Conservation (phyloP, 2,888 invertebrate species). For the Dasysyrphus tricinctus region DNA sequence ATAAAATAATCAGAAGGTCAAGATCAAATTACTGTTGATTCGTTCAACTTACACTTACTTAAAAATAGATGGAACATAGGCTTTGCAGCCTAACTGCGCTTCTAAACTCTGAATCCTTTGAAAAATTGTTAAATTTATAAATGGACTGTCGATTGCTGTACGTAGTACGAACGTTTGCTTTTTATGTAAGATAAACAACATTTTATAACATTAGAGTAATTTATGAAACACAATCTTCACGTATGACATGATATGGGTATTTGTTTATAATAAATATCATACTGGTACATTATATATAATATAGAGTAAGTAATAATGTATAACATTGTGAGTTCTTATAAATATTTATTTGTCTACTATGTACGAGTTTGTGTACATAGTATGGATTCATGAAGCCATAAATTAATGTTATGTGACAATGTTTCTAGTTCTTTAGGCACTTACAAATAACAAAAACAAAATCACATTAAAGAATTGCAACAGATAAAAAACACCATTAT, state of each 20-base stretch:
- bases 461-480: conserved; percentile 35
- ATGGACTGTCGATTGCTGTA: conserved; percentile 3
- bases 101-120: background rate
- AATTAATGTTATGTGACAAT: conserved; percentile 61
- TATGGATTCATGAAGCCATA: conserved; percentile 55
- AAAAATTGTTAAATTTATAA: background rate
- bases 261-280: conserved; percentile 66
- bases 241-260: conserved; percentile 63
- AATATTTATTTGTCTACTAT: conserved; percentile 63
- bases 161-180: background rate
- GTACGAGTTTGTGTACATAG: conserved; percentile 44
- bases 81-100: background rate
- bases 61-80: background rate
- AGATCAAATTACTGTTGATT: background rate
- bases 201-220: conserved; percentile 3
- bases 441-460: conserved; percentile 38
- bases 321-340: conserved; percentile 34
- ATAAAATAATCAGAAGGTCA: background rate
- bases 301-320: conserved; percentile 39
- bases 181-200: conserved; percentile 5
- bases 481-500: conserved; percentile 46
- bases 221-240: conserved; percentile 21
- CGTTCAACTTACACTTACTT: background rate
- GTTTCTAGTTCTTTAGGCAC: conserved; percentile 71
- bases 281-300: conserved; percentile 21